Evolutionary conservation across 2,113 vertebrate species (phyloP), one percentile per base, ranked within the genome.

Genomic region (Sciurus niger): DNA sequence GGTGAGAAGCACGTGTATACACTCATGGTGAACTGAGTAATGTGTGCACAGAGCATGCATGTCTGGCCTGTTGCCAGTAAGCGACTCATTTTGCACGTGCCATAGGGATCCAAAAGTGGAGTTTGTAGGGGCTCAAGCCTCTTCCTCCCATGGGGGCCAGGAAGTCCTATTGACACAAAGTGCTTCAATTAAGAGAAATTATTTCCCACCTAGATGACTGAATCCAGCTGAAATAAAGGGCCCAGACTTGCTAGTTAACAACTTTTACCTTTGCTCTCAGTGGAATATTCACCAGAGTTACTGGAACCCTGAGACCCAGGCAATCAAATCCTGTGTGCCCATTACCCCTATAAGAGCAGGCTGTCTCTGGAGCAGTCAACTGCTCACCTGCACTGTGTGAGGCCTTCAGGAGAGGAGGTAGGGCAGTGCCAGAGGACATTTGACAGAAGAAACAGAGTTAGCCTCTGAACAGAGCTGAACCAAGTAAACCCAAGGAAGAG

Each of bases 391-490:
- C 8, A 74, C 72, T 80, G 76, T 98, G 98, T 98, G 98, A 99
- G 97, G 96, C 95, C 98, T 98, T 98, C 97, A 96, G 97, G 96
- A 98, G 97, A 96, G 40, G 84, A 63, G 58, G 94, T 86, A 89
- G 48, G 84, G 13, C 77, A 63, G 89, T 95, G 96, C 96, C 98
- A 97, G 95, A 74, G 86, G 98, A 97, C 97, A 96, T 98, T 97
- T 98, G 98, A 98, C 95, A 97, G 97, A 98, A 98, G 97, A 98
- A 97, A 97, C 96, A 95, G 95, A 98, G 98, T 98, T 98, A 98
- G 97, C 97, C 98, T 98, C 98, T 98, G 97, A 97, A 96, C 86
- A 97, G 85, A 98, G 63, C 87, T 22, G 79, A 98, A 97, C 95
- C 98, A 98, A 98, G 92, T 94, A 98, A 98, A 87, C 96, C 97